Conservation (phyloP, 2,113 vertebrate species). For the Psephotus haematonotus region DNA sequence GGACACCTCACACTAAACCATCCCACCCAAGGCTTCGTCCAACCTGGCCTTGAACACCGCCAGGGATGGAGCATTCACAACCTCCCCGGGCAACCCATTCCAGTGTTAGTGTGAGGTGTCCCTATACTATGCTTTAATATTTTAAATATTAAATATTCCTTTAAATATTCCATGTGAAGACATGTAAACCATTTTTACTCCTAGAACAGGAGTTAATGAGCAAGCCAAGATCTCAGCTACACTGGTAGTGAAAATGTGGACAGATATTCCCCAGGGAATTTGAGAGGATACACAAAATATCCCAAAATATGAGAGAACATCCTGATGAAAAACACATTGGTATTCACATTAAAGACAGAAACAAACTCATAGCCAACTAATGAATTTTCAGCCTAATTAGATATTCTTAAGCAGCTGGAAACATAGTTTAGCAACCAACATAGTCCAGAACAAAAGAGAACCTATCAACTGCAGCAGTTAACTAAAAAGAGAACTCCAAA, state of each 20-base stretch:
- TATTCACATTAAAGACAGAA: background rate
- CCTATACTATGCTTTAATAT: background rate
- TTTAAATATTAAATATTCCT: background rate
- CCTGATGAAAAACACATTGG: background rate
- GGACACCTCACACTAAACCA: too few relatives aligned
- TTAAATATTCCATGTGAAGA: background rate
- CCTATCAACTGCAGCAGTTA: background rate
- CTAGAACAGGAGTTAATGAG: background rate
- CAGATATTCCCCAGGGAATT: background rate
- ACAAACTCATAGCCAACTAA: background rate
- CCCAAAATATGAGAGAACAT: background rate
- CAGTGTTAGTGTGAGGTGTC: too few relatives aligned
- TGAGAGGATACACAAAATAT: background rate
- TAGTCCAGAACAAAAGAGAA: background rate
- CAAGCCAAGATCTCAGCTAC: background rate
- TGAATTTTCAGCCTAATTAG: background rate
- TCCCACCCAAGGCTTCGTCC: too few relatives aligned
- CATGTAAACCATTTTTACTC: background rate
- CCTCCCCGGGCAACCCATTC: too few relatives aligned
- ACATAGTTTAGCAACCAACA: background rate
- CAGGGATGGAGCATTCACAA: too few relatives aligned
- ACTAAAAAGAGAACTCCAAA: background rate
- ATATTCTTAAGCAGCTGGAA: constrained; percentile 20
- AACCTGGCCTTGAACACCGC: too few relatives aligned
- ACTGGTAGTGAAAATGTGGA: background rate